Evolutionary conservation across 2,113 vertebrate genomes (phyloP), one percentile per base, ranked within the genome.

Genomic region (Leuciscus idus): DNA sequence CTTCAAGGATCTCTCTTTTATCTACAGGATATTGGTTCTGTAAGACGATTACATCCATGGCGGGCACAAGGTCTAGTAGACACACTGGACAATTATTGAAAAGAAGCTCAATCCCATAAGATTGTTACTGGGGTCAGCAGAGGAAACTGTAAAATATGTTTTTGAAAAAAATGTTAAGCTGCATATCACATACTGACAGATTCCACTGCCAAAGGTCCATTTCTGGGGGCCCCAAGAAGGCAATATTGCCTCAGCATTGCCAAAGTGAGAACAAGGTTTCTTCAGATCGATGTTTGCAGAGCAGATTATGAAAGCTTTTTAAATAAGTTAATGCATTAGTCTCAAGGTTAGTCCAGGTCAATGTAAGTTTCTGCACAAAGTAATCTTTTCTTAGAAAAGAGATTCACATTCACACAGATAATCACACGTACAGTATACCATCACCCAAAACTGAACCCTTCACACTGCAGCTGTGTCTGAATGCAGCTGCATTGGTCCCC

Each of bases 1-100:
- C 74, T 36, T 88, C 75, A n/a, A 6, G 64, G 23, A 85, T 84
- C 75, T 83, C 46, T 84, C 83, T 87, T 81, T 88, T 87, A 87
- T 85, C 87, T 23, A 74, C 52, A 85, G 85, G 59, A 84, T 77
- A 83, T 81, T 87, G 87, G 59, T 86, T 85, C n/a, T 85, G 62
- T 88, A 84, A 87, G 66, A 86, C 57, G 81, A 85, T 87, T 86
- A 86, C 84, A 89, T 84, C 81, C 75, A 85, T 74, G 73, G 74
- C 15, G 74, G 75, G 72, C 23, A 70, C 84, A 87, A 72, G 84
- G 66, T 68, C 74, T 64, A 50, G 21, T 72, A 84, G 78, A 68
- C 57, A 26, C 82, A 80, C 77, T 73, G 72, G 46, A 86, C 64
- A 68, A 61, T 86, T 77, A 87, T 55, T 48, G 70, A 89, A 50